Evolutionary conservation across 1,140 invertebrate species (phyloP).

Genomic region (Lysiphlebus fabarum): DNA sequence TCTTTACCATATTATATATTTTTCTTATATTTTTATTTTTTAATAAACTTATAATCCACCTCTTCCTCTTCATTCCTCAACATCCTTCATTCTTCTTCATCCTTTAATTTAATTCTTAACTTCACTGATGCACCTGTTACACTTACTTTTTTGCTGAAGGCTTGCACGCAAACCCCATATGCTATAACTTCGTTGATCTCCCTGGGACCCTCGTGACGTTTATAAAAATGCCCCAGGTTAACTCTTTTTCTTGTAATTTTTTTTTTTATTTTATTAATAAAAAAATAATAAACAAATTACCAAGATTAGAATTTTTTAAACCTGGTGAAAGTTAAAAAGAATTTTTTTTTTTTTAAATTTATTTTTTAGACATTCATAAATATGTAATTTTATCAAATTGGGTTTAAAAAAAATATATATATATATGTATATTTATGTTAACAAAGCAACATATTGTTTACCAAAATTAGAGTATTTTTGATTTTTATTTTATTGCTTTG

Average conservation of each 20-base stretch:
- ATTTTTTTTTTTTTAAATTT: too few species aligned
- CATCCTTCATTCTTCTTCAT: conserved; percentile 20
- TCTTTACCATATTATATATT: conserved; percentile 15
- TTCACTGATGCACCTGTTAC: conserved; percentile 15
- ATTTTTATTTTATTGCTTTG: too few species aligned
- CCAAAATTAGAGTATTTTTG: too few species aligned
- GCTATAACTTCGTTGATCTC: conserved; percentile 16
- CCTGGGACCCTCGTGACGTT: not conserved
- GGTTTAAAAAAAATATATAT: too few species aligned
- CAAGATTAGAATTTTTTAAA: too few species aligned
- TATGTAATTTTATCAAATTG: too few species aligned
- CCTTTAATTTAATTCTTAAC: conserved; percentile 3
- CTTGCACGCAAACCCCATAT: conserved; percentile 23
- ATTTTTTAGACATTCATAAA: too few species aligned
- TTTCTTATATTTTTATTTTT: conserved; percentile 1
- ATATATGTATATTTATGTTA: too few species aligned
- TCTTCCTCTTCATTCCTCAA: not conserved
- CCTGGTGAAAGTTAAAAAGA: too few species aligned
- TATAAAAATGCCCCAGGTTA: conserved; percentile 1
- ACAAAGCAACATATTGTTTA: too few species aligned
- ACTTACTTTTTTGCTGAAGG: conserved; percentile 2
- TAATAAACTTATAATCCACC: not conserved
- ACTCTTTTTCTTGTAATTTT: not conserved
- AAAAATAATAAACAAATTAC: not conserved
- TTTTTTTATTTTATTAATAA: not conserved